Conservation (phyloP, 53 echinoderm and acorn worm species). For the Paracentrotus lividus region DNA sequence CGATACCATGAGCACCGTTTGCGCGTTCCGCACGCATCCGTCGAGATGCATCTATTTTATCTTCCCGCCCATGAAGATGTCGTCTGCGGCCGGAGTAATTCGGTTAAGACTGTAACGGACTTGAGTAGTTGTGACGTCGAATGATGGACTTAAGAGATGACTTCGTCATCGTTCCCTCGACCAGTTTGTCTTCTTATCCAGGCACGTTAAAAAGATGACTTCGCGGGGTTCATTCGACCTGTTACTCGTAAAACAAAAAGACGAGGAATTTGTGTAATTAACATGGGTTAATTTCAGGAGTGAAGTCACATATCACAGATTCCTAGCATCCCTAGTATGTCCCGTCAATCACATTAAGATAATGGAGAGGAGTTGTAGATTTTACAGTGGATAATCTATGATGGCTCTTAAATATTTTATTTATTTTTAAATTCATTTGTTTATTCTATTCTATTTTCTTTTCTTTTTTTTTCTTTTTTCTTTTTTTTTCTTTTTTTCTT, state of each 20-base stretch:
- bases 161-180: not conserved
- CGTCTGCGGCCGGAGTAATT: constrained; percentile 6
- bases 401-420: no score
- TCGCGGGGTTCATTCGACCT: not conserved
- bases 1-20: not conserved
- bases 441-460: not conserved
- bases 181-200: not conserved
- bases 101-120: constrained; percentile 28
- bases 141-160: constrained; percentile 32
- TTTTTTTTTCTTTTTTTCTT: not conserved
- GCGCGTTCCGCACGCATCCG: constrained; percentile 6
- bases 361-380: no score
- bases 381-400: no score
- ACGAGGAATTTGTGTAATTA: no score
- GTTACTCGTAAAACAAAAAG: not conserved
- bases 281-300: no score
- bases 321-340: no score
- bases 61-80: constrained; percentile 16
- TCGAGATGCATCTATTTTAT: not conserved
- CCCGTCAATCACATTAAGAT: no score
- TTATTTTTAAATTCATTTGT: not conserved
- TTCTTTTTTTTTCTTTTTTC: not conserved
- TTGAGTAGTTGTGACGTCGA: constrained; percentile 43
- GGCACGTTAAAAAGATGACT: not conserved
- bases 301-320: no score